phyloP scores from a whole-genome alignment of 2,797 vertebrate genomes.

The Sardinella longiceps region DNA sequence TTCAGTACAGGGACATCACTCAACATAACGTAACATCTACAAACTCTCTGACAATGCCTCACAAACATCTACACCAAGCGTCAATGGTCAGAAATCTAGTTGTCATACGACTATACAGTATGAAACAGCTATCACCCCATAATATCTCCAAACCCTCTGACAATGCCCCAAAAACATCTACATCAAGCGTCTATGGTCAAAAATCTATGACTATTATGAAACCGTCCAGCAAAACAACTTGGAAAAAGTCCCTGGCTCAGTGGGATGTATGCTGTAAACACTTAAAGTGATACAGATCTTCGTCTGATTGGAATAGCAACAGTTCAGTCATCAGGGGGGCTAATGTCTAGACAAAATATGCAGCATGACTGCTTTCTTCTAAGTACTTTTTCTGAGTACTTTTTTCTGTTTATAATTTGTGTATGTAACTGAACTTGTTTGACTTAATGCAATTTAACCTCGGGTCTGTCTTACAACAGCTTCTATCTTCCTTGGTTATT shows the following conservation, averaged over 20 bases:
- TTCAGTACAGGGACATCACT: background rate
- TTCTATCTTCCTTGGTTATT: background rate
- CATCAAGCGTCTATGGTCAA: too few relatives aligned
- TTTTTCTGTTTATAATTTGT: background rate
- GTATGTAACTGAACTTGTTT: background rate
- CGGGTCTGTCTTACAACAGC: background rate
- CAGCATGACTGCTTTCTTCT: background rate
- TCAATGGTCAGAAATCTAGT: too few relatives aligned
- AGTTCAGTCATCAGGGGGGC: background rate
- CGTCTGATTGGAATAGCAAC: background rate
- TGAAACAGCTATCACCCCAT: too few relatives aligned
- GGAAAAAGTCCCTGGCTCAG: too few relatives aligned
- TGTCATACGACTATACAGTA: too few relatives aligned
- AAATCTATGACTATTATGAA: too few relatives aligned
- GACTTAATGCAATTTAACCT: background rate
- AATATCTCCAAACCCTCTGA: too few relatives aligned
- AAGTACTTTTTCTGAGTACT: background rate
- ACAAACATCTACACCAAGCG: too few relatives aligned
- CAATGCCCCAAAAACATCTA: too few relatives aligned
- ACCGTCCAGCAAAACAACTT: too few relatives aligned
- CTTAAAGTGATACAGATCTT: background rate
- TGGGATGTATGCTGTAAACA: background rate
- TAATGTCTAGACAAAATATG: background rate
- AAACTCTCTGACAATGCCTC: too few relatives aligned
- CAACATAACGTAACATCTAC: too few relatives aligned